Conservation (phyloP, 2,888 invertebrate genomes). For the Pogonocherus hispidulus region DNA sequence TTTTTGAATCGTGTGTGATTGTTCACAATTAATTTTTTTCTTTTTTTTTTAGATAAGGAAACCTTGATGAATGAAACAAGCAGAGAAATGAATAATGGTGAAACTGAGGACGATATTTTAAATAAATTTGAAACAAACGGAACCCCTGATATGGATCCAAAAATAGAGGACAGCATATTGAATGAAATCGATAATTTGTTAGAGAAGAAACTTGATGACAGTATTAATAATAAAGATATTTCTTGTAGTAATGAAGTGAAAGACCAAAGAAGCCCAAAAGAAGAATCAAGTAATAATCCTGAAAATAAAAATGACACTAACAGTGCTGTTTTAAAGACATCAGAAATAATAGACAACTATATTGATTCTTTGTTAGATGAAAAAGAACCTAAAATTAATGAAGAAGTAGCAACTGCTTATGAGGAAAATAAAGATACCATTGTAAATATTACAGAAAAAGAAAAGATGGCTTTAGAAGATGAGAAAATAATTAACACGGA, state of each 20-base stretch:
- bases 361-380: neutral
- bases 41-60: constrained; percentile 40
- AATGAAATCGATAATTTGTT: constrained; percentile 35
- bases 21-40: neutral
- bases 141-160: constrained; percentile 45
- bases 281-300: neutral
- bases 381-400: constrained; percentile 17
- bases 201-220: constrained; percentile 8
- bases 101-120: constrained; percentile 62
- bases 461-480: neutral
- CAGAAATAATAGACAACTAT: neutral
- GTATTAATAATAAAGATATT: neutral
- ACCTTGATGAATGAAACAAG: constrained; percentile 35
- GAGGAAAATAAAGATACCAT: constrained; percentile 30
- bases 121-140: constrained; percentile 57
- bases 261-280: neutral
- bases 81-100: constrained; percentile 42
- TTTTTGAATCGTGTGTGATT: neutral
- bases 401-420: constrained; percentile 30
- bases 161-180: constrained; percentile 52
- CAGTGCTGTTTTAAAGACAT: neutral
- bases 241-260: neutral
- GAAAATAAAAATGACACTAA: neutral
- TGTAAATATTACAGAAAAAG: neutral
- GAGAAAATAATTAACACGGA: neutral